Evolutionary conservation across 53 echinoderm and acorn worm species (phyloP).

Genomic region (Henricia sp.): DNA sequence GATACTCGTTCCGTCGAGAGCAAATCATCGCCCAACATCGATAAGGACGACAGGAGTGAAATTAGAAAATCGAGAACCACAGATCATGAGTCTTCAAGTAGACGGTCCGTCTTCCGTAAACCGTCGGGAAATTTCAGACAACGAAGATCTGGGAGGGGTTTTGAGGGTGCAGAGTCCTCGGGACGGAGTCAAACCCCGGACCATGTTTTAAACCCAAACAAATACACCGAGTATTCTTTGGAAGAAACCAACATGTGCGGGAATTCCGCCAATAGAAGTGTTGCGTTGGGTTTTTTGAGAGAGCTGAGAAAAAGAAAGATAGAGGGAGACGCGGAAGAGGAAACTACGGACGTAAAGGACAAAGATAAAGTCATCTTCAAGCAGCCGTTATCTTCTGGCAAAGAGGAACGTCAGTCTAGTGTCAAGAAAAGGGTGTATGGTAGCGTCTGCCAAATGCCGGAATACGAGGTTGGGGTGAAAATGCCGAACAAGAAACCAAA

Average conservation of each 20-base stretch:
- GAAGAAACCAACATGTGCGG: constrained; percentile 80
- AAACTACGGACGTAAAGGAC: constrained; percentile 5
- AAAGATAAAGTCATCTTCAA: constrained; percentile 67
- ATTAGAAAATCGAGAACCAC: neutral
- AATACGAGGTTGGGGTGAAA: constrained; percentile 69
- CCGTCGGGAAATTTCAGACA: constrained; percentile 2
- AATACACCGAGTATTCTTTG: constrained; percentile 79
- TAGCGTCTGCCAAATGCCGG: constrained; percentile 77
- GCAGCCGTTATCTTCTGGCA: constrained; percentile 49
- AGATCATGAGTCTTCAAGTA: neutral
- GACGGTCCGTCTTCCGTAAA: neutral
- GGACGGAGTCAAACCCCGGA: constrained; percentile 56
- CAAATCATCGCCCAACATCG: neutral
- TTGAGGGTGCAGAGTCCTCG: neutral
- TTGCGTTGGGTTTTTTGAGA: constrained; percentile 79
- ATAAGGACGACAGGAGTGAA: neutral
- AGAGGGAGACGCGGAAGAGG: neutral
- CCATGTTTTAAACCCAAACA: constrained; percentile 67
- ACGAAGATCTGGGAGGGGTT: neutral
- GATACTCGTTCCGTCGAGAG: neutral
- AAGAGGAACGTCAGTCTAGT: neutral
- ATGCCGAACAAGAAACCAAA: constrained; percentile 43
- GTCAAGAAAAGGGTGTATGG: constrained; percentile 50
- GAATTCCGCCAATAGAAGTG: constrained; percentile 69
- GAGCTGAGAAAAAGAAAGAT: constrained; percentile 70